Base-by-base conservation (phyloP, 2,797 vertebrate species). In the Zenarchopterus dispar region DNA sequence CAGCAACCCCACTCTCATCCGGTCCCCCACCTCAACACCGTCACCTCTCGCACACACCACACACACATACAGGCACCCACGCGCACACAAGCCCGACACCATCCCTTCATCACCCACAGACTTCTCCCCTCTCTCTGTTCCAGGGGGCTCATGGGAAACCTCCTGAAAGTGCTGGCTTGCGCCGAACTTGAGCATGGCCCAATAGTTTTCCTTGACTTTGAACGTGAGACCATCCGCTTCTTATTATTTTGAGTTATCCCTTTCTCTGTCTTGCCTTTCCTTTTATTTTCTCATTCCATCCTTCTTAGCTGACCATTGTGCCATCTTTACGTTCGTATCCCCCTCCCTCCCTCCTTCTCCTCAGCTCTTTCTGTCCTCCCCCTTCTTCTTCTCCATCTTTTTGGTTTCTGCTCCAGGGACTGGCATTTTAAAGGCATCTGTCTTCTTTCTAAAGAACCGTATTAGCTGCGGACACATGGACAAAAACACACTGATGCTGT, bases 151-250 rank as follows among this genome's bases (percentile, higher is more conserved):
- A 96, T 96, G 96, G 96, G 96, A 93, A 96, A 96, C 93, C 95
- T 97, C 94, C 95, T 97, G 93, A 97, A 96, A 95, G 95, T 96
- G 93, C 95, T 96, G 95, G 93, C 95, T 95, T 96, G 95, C 94
- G 91, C 94, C 93, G 95, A 97, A 85, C 95, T 96, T 96, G 96
- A 97, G 94, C 96, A 96, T 95, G 95, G 96, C 94, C 95, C 93
- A 94, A 97, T 95, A 95, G 94, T 97, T 96, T 96, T 95, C 96
- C 96, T 97, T 96, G 96, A 96, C 96, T 97, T 97, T 97, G 95
- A 97, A 97, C 94, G 95, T 97, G 96, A 97, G 96, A 95, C 84
- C 90, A 90, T 92, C 85, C 84, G 88, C 89, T 91, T 90, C 67
- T 83, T 90, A 82, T 87, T 84, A 86, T 80, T 85, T 90, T 90